phyloP scores from a whole-genome alignment of 2,888 invertebrate species.

The Argyra leucocephala region DNA sequence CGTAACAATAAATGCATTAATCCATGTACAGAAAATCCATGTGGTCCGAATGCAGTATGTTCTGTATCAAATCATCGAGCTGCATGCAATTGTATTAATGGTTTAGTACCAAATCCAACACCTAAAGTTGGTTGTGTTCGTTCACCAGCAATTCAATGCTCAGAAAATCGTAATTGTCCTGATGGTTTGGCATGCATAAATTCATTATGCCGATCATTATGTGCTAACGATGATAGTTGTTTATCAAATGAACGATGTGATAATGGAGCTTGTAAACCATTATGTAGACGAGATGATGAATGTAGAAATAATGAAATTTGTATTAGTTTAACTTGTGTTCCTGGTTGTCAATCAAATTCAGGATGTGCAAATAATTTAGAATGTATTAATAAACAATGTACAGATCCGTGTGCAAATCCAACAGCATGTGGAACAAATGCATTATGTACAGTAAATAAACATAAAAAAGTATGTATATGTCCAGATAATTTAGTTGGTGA shows the following conservation, averaged over 20 bases:
- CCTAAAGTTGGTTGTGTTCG: slow-evolving; percentile 81
- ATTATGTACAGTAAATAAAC: slow-evolving; percentile 58
- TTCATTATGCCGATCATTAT: slow-evolving; percentile 65
- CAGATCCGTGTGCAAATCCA: slow-evolving; percentile 64
- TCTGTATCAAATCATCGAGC: slow-evolving; percentile 72
- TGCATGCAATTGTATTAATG: slow-evolving; percentile 66
- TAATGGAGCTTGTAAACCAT: slow-evolving; percentile 70
- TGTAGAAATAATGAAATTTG: slow-evolving; percentile 82
- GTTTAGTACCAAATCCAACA: slow-evolving; percentile 77
- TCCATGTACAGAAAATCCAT: slow-evolving; percentile 66
- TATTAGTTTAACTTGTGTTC: slow-evolving; percentile 65
- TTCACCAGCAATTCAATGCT: slow-evolving; percentile 65
- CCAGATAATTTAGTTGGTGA: slow-evolving; percentile 64
- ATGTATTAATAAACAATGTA: slow-evolving; percentile 72
- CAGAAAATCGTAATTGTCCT: slow-evolving; percentile 65
- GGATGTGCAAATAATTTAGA: slow-evolving; percentile 63
- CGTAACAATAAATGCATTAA: slow-evolving; percentile 69
- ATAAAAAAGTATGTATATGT: slow-evolving; percentile 66
- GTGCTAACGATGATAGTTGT: slow-evolving; percentile 65
- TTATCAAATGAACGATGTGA: slow-evolving; percentile 62
- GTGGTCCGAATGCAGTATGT: slow-evolving; percentile 77
- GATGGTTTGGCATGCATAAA: slow-evolving; percentile 63
- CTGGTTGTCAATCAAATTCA: slow-evolving; percentile 71
- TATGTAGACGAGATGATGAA: slow-evolving; percentile 75
- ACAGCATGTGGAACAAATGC: slow-evolving; percentile 80